Conservation (phyloP, 53 echinoderm and acorn worm species). For the Holothuria leucospilota region DNA sequence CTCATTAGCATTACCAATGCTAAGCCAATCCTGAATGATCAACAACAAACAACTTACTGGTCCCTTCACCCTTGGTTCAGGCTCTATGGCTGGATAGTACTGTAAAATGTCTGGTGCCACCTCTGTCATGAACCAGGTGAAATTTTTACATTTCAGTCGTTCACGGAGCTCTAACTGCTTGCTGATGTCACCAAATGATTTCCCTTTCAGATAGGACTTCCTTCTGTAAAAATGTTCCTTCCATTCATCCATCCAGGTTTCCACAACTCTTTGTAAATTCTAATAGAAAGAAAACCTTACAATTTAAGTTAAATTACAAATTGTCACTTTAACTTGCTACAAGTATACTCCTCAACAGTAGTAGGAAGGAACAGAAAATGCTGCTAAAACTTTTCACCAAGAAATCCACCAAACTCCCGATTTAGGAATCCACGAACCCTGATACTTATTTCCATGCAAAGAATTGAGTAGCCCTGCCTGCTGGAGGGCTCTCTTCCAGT, state of each 20-base stretch:
- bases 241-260: slow-evolving; percentile 98
- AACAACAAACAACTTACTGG: slow-evolving; percentile 61
- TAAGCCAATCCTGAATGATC: not conserved
- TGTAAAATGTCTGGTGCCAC: slow-evolving; percentile 92
- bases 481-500: too few species aligned
- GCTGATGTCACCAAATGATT: slow-evolving; percentile 89
- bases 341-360: too few species aligned
- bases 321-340: too few species aligned
- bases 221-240: slow-evolving; percentile 90
- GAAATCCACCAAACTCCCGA: too few species aligned
- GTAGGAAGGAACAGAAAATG: too few species aligned
- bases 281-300: not conserved
- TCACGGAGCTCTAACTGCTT: slow-evolving; percentile 88
- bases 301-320: too few species aligned
- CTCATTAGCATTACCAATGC: too few species aligned
- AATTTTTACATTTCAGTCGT: slow-evolving; percentile 87
- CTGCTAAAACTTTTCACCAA: too few species aligned
- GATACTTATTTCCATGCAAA: too few species aligned
- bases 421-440: too few species aligned
- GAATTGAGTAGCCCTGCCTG: too few species aligned
- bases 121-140: slow-evolving; percentile 93
- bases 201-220: slow-evolving; percentile 78
- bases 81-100: slow-evolving; percentile 95
- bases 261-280: slow-evolving; percentile 95
- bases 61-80: slow-evolving; percentile 77